Percentiles rank a stretch among this genome's conserved stretches.
Evolutionary conservation across 2,113 vertebrate species (phyloP).

Genomic region (Thunnus thynnus): DNA sequence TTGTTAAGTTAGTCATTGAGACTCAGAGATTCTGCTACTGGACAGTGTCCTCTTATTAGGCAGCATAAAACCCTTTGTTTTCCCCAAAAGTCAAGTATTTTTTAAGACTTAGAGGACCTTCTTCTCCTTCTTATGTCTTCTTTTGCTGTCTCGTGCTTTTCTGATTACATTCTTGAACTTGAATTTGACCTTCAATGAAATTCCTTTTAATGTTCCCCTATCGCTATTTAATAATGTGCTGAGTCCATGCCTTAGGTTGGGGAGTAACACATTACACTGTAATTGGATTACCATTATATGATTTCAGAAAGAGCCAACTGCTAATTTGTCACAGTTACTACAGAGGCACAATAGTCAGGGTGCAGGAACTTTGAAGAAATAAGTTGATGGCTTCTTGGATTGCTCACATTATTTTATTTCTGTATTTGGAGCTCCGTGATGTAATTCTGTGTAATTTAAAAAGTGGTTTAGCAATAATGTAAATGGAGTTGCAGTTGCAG

Average conservation of each 20-base stretch:
- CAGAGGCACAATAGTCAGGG: background rate
- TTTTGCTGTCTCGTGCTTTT: background rate
- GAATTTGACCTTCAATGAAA: constrained; percentile 23
- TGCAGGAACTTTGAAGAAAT: background rate
- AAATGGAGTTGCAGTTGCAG: background rate
- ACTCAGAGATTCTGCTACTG: constrained; percentile 27
- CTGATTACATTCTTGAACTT: constrained; percentile 22
- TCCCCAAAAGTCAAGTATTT: background rate
- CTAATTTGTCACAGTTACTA: constrained; percentile 22
- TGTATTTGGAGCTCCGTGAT: background rate
- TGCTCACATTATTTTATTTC: background rate
- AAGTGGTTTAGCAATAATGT: background rate
- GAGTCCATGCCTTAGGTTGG: background rate
- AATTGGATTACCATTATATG: constrained; percentile 1
- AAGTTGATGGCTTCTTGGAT: background rate
- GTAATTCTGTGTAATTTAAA: constrained; percentile 20
- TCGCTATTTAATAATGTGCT: background rate
- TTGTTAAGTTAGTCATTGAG: constrained; percentile 29
- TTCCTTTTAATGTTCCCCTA: constrained; percentile 6
- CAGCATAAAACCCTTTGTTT: background rate
- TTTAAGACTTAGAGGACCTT: background rate
- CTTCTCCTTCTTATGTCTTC: background rate
- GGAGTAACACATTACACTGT: background rate
- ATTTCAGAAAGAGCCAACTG: constrained; percentile 18
- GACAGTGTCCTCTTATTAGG: constrained; percentile 40